These are phyloP conservation scores for Nothoprocta perdicaria DNA, from an alignment of 2,113 vertebrate genomes.

Conservation along the genomic window DNA sequence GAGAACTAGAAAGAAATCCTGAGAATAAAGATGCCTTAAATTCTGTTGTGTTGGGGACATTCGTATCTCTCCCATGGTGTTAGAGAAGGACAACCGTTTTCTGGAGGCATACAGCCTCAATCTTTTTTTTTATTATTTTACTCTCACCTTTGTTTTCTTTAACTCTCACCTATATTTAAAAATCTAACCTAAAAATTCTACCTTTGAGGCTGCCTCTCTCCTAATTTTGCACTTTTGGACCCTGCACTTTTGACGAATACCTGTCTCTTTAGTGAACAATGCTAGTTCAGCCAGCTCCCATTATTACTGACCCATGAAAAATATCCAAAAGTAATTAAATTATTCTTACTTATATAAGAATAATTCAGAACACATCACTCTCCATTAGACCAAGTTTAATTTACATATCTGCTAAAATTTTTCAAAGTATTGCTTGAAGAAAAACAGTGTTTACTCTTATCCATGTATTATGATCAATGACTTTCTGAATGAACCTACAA, in stretches of 20 bases:
- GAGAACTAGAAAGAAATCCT: background rate
- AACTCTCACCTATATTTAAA: background rate
- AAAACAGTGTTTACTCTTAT: background rate
- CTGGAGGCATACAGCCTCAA: too few relatives aligned
- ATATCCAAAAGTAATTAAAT: constrained; percentile 2
- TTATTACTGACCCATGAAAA: background rate
- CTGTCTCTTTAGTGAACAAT: background rate
- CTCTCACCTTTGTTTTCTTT: background rate
- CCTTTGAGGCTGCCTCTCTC: background rate
- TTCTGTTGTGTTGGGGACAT: background rate
- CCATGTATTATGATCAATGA: background rate
- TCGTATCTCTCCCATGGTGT: background rate
- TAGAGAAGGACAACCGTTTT: background rate
- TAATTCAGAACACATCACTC: background rate
- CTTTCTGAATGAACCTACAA: background rate
- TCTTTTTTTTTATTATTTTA: background rate
- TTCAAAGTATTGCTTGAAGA: background rate
- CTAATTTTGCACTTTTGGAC: too few relatives aligned
- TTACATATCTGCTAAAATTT: background rate
- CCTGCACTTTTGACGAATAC: background rate
- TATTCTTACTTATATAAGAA: background rate
- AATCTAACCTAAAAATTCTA: background rate
- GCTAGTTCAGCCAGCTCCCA: background rate
- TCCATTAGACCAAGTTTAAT: background rate
- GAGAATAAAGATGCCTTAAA: background rate